A percentile compares a stretch with the other conserved stretches of the same genome.
These are phyloP conservation scores for Astreopora myriophthalma DNA, from an alignment of 64 coral and sea anemone species.

Conservation along the genomic window DNA sequence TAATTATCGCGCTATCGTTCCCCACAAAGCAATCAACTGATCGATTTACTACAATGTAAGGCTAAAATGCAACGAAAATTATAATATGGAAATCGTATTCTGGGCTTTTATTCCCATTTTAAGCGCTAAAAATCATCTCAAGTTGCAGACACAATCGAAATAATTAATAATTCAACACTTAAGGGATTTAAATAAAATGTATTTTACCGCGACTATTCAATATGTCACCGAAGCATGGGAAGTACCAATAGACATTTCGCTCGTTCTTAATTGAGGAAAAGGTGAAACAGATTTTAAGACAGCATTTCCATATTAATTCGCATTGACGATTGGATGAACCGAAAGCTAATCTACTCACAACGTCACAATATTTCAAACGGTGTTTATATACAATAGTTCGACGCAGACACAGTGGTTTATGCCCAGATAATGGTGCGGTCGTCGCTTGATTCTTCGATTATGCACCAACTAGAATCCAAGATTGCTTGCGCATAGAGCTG, in stretches of 20 bases:
- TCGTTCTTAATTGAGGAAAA: not conserved
- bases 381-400: conserved; percentile 27
- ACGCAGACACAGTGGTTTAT: not conserved
- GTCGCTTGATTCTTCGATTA: not conserved
- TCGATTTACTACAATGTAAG: not conserved
- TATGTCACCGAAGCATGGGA: not conserved
- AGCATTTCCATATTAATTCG: not conserved
- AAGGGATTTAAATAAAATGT: conserved; percentile 22
- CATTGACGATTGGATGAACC: not conserved
- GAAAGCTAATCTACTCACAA: not conserved
- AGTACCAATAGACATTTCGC: not conserved
- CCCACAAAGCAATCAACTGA: not conserved
- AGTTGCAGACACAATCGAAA: conserved; percentile 17
- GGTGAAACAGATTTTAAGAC: not conserved
- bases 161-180: conserved; percentile 18
- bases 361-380: conserved; percentile 24
- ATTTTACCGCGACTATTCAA: not conserved
- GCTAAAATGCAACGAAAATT: not conserved
- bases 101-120: not conserved
- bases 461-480: not conserved
- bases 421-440: not conserved
- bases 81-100: conserved; percentile 1
- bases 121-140: conserved; percentile 8
- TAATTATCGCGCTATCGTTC: not conserved
- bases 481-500: not conserved